Percentiles rank a stretch among this genome's conserved stretches.
Conservation (phyloP, 2,888 invertebrate species). For the Nycteola revayana region DNA sequence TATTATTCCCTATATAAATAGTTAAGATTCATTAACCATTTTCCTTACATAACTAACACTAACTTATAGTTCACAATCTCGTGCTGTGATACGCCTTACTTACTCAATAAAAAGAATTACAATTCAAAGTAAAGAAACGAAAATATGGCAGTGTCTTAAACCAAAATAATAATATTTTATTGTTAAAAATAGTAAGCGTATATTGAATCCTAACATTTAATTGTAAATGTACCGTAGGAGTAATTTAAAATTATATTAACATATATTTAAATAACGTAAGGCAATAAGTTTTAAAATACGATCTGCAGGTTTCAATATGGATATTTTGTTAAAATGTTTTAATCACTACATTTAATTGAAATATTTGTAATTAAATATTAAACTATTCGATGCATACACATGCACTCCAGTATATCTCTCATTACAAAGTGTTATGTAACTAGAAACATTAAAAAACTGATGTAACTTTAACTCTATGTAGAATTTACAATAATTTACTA, state of each 20-base stretch:
- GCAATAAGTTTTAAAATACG: conserved; percentile 16
- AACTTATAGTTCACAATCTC: conserved; percentile 33
- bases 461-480: no score
- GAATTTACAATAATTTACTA: no score
- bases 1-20: conserved; percentile 35
- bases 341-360: conserved; percentile 17
- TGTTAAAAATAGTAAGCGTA: conserved; percentile 75
- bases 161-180: conserved; percentile 37
- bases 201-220: conserved; percentile 39
- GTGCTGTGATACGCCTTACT: conserved; percentile 19
- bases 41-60: conserved; percentile 34
- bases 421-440: conserved; percentile 17
- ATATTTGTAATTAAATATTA: conserved; percentile 8
- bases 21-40: conserved; percentile 30
- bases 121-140: conserved; percentile 27
- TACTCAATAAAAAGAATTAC: conserved; percentile 26
- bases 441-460: conserved; percentile 20
- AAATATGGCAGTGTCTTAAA: conserved; percentile 68
- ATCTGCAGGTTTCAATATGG: neutral
- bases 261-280: conserved; percentile 7
- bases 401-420: conserved; percentile 23
- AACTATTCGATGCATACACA: conserved; percentile 20
- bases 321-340: no score
- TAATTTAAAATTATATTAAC: conserved; percentile 31
- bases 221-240: conserved; percentile 29